These are phyloP conservation scores for Coccyzus lansbergi DNA, from an alignment of 2,797 vertebrate species.

Conservation along the genomic window DNA sequence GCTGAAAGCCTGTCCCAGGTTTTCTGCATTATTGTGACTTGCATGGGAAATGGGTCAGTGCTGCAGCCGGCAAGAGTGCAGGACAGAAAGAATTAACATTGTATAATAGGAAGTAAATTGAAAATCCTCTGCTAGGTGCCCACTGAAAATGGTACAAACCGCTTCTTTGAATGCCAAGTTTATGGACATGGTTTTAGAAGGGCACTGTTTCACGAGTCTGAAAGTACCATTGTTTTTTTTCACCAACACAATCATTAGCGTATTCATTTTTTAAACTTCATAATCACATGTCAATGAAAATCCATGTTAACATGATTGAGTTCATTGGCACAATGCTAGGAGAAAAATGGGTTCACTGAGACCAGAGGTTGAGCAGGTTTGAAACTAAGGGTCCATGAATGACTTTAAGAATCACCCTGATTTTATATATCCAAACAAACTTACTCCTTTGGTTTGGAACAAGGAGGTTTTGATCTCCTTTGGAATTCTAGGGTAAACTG, in stretches of 20 bases:
- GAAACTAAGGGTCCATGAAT: background rate
- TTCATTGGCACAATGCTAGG: background rate
- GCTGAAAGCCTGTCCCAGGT: background rate
- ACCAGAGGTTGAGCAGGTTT: background rate
- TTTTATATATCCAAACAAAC: background rate
- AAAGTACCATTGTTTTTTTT: background rate
- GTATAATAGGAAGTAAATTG: fast-evolving
- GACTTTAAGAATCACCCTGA: background rate
- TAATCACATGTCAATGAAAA: fast-evolving
- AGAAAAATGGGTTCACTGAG: background rate
- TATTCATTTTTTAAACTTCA: background rate
- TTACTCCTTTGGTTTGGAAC: background rate
- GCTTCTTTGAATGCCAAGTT: background rate
- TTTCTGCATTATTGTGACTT: background rate
- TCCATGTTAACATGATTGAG: background rate
- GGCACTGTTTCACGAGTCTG: background rate
- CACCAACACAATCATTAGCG: background rate
- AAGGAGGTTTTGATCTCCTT: background rate
- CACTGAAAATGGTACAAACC: fast-evolving
- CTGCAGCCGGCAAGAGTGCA: background rate
- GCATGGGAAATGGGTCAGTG: background rate
- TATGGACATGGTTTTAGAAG: background rate
- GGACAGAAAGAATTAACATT: background rate
- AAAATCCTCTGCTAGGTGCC: background rate
- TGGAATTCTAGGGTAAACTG: slow-evolving; percentile 20